Percentiles rank a stretch among this genome's conserved stretches.
phyloP scores from a whole-genome alignment of 2,113 vertebrate species.

The Tylochromis polylepis region DNA sequence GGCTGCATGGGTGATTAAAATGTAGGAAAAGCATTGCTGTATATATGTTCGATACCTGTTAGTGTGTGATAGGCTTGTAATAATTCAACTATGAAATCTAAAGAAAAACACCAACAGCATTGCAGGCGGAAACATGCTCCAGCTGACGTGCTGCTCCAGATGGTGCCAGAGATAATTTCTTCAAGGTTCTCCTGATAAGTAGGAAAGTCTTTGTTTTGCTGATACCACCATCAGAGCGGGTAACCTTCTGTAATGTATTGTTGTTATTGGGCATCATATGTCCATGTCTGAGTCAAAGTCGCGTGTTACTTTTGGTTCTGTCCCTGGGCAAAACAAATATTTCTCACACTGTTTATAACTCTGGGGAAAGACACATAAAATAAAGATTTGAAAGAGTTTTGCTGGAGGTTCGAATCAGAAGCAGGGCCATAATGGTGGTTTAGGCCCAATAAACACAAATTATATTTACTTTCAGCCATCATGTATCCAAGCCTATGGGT shows the following conservation, averaged over 20 bases:
- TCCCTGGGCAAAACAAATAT: neutral
- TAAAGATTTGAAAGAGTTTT: neutral
- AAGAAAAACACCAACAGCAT: neutral
- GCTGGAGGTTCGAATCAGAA: neutral
- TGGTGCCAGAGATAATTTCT: neutral
- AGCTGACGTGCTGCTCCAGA: neutral
- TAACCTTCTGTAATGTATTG: neutral
- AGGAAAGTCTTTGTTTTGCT: neutral
- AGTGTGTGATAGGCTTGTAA: neutral
- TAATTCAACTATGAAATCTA: neutral
- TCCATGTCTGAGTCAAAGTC: neutral
- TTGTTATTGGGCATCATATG: neutral
- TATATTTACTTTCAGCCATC: accelerated
- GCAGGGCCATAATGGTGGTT: neutral
- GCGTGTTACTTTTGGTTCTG: neutral
- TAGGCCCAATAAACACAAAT: neutral
- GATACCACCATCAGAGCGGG: neutral
- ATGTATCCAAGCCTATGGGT: neutral
- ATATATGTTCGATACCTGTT: neutral
- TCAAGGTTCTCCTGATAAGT: accelerated
- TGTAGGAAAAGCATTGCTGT: neutral
- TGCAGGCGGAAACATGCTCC: constrained; percentile 21
- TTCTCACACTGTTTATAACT: neutral
- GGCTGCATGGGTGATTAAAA: accelerated
- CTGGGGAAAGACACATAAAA: neutral